A percentile compares a stretch with the other conserved stretches of the same genome.
phyloP scores from a whole-genome alignment of 2,113 vertebrate species.

The Cyanoderma ruficeps region DNA sequence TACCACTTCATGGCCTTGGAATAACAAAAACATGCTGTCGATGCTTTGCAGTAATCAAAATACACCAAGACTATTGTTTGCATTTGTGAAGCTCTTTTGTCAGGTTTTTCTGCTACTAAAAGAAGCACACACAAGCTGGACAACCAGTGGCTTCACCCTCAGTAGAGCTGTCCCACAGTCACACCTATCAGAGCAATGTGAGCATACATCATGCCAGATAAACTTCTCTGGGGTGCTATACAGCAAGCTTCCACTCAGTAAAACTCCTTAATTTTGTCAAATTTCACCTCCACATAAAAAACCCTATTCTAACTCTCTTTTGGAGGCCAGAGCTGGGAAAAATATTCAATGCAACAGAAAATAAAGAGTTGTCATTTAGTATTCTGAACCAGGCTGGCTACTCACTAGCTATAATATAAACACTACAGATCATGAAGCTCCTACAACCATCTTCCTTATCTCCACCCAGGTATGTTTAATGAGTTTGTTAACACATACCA shows the following conservation, averaged over 20 bases:
- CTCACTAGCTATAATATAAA: not conserved
- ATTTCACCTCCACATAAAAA: not conserved
- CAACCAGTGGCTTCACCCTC: not conserved
- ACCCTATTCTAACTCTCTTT: not conserved
- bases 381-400: not conserved
- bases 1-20: fast-evolving
- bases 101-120: not conserved
- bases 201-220: not conserved
- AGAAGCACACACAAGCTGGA: not conserved
- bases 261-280: not conserved
- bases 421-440: not conserved
- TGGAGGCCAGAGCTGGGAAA: not conserved
- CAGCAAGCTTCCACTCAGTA: not conserved
- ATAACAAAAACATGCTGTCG: not conserved
- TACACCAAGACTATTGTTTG: not conserved
- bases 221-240: not conserved
- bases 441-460: not conserved
- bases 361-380: not conserved
- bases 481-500: not conserved
- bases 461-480: not conserved
- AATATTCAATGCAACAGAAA: not conserved
- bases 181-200: fast-evolving
- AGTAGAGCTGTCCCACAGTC: fast-evolving
- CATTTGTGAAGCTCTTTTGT: not conserved
- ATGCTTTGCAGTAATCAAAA: not conserved